phyloP scores from a whole-genome alignment of 2,797 vertebrate species.

The Halcyon smyrnensis region DNA sequence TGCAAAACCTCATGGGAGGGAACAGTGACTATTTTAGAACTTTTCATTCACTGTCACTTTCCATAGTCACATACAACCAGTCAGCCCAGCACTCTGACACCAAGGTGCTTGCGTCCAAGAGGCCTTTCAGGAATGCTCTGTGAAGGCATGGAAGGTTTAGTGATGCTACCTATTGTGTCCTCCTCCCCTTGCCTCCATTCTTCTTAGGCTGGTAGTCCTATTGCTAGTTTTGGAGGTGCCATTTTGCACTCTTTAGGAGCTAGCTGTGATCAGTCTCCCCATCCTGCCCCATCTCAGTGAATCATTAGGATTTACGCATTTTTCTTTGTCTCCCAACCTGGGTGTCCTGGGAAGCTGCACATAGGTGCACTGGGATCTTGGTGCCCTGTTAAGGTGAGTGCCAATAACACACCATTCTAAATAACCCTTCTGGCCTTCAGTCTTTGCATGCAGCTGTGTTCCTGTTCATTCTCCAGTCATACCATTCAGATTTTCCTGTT shows the following conservation, averaged over 20 bases:
- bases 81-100: rapidly evolving
- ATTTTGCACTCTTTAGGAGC: neutral
- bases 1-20: neutral
- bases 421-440: neutral
- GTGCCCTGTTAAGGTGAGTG: neutral
- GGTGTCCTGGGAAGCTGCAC: neutral
- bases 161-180: neutral
- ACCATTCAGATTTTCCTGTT: neutral
- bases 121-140: neutral
- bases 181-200: rapidly evolving
- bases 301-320: neutral
- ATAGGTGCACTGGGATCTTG: neutral
- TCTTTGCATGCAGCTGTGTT: neutral
- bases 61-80: rapidly evolving
- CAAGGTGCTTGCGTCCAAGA: neutral
- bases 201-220: neutral
- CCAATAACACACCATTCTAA: rapidly evolving
- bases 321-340: neutral
- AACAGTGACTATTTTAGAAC: neutral
- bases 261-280: neutral
- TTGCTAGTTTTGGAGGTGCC: neutral
- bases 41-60: neutral
- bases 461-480: neutral
- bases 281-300: neutral
- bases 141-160: neutral